Evolutionary conservation across 2,888 invertebrate species (phyloP), one percentile per base, ranked within the genome.

Genomic region (Acleris emargana): DNA sequence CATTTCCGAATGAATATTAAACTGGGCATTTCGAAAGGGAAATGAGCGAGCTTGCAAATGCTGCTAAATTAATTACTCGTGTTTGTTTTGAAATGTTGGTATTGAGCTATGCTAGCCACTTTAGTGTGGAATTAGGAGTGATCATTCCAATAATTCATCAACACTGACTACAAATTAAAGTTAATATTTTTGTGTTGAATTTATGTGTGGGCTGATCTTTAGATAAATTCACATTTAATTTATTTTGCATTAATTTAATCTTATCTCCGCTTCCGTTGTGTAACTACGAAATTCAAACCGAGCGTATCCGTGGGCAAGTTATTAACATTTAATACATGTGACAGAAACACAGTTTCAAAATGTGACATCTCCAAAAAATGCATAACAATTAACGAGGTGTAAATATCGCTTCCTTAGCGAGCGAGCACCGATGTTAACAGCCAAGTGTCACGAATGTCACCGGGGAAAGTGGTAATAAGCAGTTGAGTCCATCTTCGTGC

Each of bases 1-100:
- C 54, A 59, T 64, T 57, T 66, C 60, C 60, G 66, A 66, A 61
- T 61, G 66, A 61, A 66, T 66, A 66, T 64, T 63, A 43, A 64
- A 55, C 42, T 63, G 55, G 22, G 58, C 18, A 51, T 61, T 61
- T 66, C 66, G 66, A 66, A 66, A 60, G 64, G 60, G 59, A 64
- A 64, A 64, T 54, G 59, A 54, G 59, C 64, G 42, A 22, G 54
- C 54, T 50, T 60, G 64, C 54, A 49, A 55, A 62, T 42, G 38
- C 50, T 50, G 59, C n/a, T 28, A 45, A 59, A 64, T 64, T 60
- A 54, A 64, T 55, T 64, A 54, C 20, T 11, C 9, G 18, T 20
- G 51, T 60, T 50, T 20, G 54, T 64, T 64, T 55, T 50, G 54
- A 59, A 55, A 55, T 42, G 43, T 50, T 38, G 43, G 59, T 32